These are phyloP conservation scores for Scyliorhinus canicula DNA, from an alignment of 2,797 vertebrate species.

Conservation along the genomic window DNA sequence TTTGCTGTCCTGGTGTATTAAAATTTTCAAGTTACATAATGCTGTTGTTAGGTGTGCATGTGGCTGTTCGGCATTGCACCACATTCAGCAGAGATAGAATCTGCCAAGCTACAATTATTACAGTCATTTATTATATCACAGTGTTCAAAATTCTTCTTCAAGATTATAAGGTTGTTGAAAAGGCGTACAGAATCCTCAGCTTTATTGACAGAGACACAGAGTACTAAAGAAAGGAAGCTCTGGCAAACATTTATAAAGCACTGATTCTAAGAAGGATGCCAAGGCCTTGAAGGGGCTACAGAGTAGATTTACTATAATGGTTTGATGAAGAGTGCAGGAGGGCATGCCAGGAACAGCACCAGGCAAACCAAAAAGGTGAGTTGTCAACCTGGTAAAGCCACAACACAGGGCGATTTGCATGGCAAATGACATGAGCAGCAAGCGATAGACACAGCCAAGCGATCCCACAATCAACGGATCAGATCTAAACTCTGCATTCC, in stretches of 20 bases:
- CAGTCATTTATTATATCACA: not conserved
- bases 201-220: not conserved
- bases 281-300: not conserved
- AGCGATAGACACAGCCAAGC: no score
- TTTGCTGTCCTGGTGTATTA: not conserved
- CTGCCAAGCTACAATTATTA: not conserved
- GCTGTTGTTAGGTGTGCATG: not conserved
- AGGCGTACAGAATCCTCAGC: not conserved
- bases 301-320: not conserved
- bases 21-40: not conserved
- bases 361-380: no score
- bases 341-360: no score
- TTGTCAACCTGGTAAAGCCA: no score
- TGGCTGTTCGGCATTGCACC: not conserved
- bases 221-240: not conserved
- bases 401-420: no score
- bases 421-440: no score
- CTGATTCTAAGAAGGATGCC: not conserved
- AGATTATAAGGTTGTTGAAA: not conserved
- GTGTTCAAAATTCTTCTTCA: not conserved
- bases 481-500: no score
- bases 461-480: no score
- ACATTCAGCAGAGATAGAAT: not conserved
- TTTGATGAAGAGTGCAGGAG: no score
- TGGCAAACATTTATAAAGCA: not conserved